Evolutionary conservation across 2,888 invertebrate species (phyloP).

Genomic region (Chirona hameri): DNA sequence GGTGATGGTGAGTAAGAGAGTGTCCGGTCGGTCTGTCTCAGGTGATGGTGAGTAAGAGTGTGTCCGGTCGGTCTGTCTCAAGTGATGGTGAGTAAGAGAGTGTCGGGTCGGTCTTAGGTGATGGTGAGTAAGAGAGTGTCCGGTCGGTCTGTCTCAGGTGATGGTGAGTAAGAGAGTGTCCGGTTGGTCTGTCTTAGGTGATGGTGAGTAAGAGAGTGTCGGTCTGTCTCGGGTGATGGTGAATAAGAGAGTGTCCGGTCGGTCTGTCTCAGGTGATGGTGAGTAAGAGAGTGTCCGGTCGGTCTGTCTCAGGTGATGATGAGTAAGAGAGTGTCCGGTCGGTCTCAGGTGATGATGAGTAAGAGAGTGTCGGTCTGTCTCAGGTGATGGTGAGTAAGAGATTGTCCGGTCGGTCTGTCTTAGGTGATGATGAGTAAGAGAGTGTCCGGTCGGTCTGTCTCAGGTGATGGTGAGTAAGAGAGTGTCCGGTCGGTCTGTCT

Average conservation of each 20-base stretch:
- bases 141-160: conserved; percentile 41
- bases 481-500: not conserved
- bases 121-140: conserved; percentile 57
- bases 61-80: conserved; percentile 31
- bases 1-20: conserved; percentile 59
- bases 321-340: conserved; percentile 52
- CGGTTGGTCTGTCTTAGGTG: conserved; percentile 41
- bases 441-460: not conserved
- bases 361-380: not conserved
- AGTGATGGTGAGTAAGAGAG: conserved; percentile 59
- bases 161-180: conserved; percentile 57
- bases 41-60: conserved; percentile 59
- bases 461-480: conserved; percentile 59
- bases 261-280: conserved; percentile 47
- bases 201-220: conserved; percentile 55
- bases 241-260: conserved; percentile 47
- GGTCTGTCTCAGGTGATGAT: conserved; percentile 47
- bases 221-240: conserved; percentile 47
- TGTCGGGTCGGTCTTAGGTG: conserved; percentile 40
- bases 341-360: conserved; percentile 55
- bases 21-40: conserved; percentile 31
- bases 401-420: not conserved
- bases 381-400: conserved; percentile 59
- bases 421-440: conserved; percentile 59
- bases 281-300: conserved; percentile 52